Percentiles rank a stretch among this genome's conserved stretches.
phyloP scores from a whole-genome alignment of 2,113 vertebrate species.

The Sylvicapra grimmia region DNA sequence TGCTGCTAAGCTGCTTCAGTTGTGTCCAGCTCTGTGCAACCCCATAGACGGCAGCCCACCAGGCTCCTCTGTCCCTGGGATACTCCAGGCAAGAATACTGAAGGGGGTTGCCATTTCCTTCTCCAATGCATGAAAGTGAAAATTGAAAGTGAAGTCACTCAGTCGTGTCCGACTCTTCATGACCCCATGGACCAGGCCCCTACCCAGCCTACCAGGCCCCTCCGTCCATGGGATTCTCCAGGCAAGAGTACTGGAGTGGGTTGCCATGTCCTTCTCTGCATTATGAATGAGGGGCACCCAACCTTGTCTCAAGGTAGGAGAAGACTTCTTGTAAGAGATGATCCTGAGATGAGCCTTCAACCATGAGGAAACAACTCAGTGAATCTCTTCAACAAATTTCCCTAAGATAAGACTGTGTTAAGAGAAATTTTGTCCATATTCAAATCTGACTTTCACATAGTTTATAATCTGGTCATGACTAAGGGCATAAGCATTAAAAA shows the following conservation, averaged over 20 bases:
- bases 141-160: not conserved
- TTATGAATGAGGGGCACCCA: not conserved
- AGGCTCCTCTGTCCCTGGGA: not conserved
- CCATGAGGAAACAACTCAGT: not conserved
- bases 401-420: not conserved
- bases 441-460: not conserved
- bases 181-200: not conserved
- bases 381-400: not conserved
- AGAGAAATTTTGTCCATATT: constrained; percentile 23
- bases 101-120: not conserved
- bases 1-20: not conserved
- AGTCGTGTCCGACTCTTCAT: not conserved
- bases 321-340: not conserved
- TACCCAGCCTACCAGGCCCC: not conserved
- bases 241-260: not conserved
- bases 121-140: not conserved
- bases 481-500: constrained; percentile 1
- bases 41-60: not conserved
- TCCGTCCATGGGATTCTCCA: not conserved
- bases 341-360: not conserved
- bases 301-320: not conserved
- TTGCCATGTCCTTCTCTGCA: not conserved
- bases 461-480: constrained; percentile 24
- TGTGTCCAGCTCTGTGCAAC: rapidly evolving
- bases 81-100: not conserved